Percentiles rank a stretch among this genome's conserved stretches.
Conservation (phyloP, 2,888 invertebrate species). For the Ametastegia equiseti region DNA sequence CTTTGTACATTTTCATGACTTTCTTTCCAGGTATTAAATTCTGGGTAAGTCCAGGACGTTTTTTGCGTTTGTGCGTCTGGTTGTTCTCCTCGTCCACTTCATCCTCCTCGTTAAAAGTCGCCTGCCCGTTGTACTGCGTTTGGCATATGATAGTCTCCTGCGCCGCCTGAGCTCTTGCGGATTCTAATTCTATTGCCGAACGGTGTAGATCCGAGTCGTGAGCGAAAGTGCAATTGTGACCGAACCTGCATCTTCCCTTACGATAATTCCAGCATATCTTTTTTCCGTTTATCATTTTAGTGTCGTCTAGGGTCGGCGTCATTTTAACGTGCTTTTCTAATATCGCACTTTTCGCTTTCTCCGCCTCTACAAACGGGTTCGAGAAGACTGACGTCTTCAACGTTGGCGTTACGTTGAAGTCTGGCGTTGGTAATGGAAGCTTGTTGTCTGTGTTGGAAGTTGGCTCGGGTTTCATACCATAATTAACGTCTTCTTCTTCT, state of each 20-base stretch:
- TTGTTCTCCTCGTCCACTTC: slow-evolving; percentile 78
- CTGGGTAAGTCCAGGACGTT: slow-evolving; percentile 88
- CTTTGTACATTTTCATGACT: slow-evolving; percentile 88
- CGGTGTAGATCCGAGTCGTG: slow-evolving; percentile 92
- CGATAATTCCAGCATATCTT: slow-evolving; percentile 96
- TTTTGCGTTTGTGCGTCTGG: slow-evolving; percentile 79
- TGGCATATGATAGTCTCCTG: slow-evolving; percentile 75
- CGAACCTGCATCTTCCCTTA: slow-evolving; percentile 93
- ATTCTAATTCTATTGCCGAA: slow-evolving; percentile 79
- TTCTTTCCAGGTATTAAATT: slow-evolving; percentile 89
- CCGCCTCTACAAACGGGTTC: slow-evolving; percentile 92
- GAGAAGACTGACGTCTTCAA: slow-evolving; percentile 88
- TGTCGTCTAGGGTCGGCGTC: slow-evolving; percentile 83
- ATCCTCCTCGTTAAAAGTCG: slow-evolving; percentile 66
- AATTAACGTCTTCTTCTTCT: slow-evolving; percentile 7
- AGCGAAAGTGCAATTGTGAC: slow-evolving; percentile 94
- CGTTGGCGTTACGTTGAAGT: slow-evolving; percentile 78
- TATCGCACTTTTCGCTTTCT: slow-evolving; percentile 90
- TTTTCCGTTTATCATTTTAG: slow-evolving; percentile 90
- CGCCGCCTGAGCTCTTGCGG: slow-evolving; percentile 77
- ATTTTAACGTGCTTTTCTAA: slow-evolving; percentile 96
- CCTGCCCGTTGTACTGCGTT: slow-evolving; percentile 68
- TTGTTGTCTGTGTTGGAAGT: slow-evolving; percentile 58
- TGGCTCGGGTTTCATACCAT: slow-evolving; percentile 51
- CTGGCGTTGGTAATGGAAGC: slow-evolving; percentile 81